A percentile compares a stretch with the other conserved stretches of the same genome.
Conservation (phyloP, 2,888 invertebrate genomes). For the Scaptodrosophila latifasciaeformis region DNA sequence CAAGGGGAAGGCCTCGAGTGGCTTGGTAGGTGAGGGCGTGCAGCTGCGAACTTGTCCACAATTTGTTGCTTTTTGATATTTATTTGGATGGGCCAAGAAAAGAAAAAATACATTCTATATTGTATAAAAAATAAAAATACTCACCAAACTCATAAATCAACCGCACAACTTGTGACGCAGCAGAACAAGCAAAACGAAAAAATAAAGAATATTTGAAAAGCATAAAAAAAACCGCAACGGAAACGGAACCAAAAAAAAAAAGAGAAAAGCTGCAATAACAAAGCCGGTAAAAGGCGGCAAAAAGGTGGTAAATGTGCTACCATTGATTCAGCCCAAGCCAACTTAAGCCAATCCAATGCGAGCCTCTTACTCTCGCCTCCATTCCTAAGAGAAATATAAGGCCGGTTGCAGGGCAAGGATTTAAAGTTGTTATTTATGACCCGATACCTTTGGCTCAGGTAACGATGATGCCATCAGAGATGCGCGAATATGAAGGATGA, state of each 20-base stretch:
- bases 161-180: slow-evolving; percentile 32
- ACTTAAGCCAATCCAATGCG: too few relatives aligned
- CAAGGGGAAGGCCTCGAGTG: too few relatives aligned
- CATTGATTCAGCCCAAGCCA: background rate
- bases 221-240: slow-evolving; percentile 40
- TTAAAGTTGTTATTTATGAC: slow-evolving; percentile 60
- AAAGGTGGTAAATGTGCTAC: slow-evolving; percentile 21
- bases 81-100: slow-evolving; percentile 43
- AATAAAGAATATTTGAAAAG: slow-evolving; percentile 13
- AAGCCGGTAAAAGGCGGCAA: background rate
- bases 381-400: too few relatives aligned
- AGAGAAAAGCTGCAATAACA: background rate
- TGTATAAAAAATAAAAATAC: slow-evolving; percentile 16
- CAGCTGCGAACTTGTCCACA: slow-evolving; percentile 22
- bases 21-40: background rate
- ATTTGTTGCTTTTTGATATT: slow-evolving; percentile 67
- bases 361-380: too few relatives aligned
- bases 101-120: too few relatives aligned
- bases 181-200: background rate
- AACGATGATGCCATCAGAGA: too few relatives aligned
- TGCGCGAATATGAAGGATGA: too few relatives aligned
- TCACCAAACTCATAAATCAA: slow-evolving; percentile 64
- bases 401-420: slow-evolving; percentile 37
- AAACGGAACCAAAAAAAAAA: slow-evolving; percentile 36
- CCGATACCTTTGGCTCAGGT: slow-evolving; percentile 35